Percentiles rank a stretch among this genome's conserved stretches.
Evolutionary conservation across 2,888 invertebrate genomes (phyloP).

Genomic region (Ischnura elegans): DNA sequence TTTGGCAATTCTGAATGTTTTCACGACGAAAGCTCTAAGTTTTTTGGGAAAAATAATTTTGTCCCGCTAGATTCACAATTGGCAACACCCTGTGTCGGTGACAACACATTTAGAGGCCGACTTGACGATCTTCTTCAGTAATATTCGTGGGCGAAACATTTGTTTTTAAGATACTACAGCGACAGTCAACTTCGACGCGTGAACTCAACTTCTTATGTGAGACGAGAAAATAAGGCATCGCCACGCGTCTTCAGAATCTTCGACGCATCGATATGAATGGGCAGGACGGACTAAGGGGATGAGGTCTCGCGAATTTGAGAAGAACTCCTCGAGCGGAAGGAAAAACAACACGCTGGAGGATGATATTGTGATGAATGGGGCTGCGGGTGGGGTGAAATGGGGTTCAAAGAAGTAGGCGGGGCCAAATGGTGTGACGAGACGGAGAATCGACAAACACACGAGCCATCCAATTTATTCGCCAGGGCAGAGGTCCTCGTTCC

Average conservation of each 20-base stretch:
- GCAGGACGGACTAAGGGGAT: neutral
- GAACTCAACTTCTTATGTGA: too few species aligned
- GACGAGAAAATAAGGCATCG: too few species aligned
- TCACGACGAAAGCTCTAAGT: too few species aligned
- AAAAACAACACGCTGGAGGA: neutral
- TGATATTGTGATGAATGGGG: conserved; percentile 51
- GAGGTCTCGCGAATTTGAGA: neutral
- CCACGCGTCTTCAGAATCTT: neutral
- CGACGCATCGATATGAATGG: conserved; percentile 14
- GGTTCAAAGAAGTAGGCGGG: neutral
- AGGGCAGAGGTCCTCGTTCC: neutral
- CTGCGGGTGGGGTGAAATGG: neutral
- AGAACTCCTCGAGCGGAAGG: neutral
- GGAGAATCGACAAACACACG: neutral
- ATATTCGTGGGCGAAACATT: too few species aligned
- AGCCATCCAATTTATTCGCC: conserved; percentile 18
- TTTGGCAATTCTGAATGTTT: too few species aligned
- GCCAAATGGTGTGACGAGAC: neutral
- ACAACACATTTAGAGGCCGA: too few species aligned
- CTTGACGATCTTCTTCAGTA: too few species aligned
- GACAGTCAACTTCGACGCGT: too few species aligned
- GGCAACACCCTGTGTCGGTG: too few species aligned
- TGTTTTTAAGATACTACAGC: too few species aligned
- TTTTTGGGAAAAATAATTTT: too few species aligned
- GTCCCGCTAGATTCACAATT: too few species aligned